These are phyloP conservation scores for Melangyna quadrimaculata DNA, from an alignment of 2,888 invertebrate species.

Conservation along the genomic window DNA sequence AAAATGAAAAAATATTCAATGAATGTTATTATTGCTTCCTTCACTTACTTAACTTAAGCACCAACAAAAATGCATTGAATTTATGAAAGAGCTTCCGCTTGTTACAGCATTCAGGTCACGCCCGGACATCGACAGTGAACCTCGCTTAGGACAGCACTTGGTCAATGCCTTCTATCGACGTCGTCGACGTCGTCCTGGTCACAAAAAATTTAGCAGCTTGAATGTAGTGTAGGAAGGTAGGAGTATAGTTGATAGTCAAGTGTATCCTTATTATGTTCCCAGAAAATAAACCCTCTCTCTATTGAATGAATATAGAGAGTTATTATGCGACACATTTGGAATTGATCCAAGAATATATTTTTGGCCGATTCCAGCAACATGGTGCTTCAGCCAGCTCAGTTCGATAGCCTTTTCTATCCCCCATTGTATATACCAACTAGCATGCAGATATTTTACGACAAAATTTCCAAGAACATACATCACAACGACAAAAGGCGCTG, in stretches of 20 bases:
- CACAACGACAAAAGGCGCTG: constrained; percentile 38
- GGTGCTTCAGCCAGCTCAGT: not conserved
- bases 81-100: constrained; percentile 27
- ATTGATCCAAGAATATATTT: constrained; percentile 57
- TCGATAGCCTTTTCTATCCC: constrained; percentile 55
- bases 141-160: constrained; percentile 19
- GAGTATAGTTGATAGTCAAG: not conserved
- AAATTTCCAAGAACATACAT: constrained; percentile 51
- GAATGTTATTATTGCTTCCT: constrained; percentile 35
- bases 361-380: constrained; percentile 51
- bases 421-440: not conserved
- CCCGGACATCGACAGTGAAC: constrained; percentile 50
- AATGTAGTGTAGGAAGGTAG: not conserved
- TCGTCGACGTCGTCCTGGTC: not conserved
- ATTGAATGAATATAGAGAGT: constrained; percentile 45
- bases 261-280: not conserved
- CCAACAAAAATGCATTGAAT: constrained; percentile 27
- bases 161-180: not conserved
- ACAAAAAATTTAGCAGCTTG: constrained; percentile 25
- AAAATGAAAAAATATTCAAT: not conserved
- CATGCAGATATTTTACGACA: constrained; percentile 65
- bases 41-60: not conserved
- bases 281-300: constrained; percentile 4
- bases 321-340: constrained; percentile 72
- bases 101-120: constrained; percentile 33